Evolutionary conservation across 1,140 invertebrate species (phyloP).

Genomic region (Brachionus koreanus): DNA sequence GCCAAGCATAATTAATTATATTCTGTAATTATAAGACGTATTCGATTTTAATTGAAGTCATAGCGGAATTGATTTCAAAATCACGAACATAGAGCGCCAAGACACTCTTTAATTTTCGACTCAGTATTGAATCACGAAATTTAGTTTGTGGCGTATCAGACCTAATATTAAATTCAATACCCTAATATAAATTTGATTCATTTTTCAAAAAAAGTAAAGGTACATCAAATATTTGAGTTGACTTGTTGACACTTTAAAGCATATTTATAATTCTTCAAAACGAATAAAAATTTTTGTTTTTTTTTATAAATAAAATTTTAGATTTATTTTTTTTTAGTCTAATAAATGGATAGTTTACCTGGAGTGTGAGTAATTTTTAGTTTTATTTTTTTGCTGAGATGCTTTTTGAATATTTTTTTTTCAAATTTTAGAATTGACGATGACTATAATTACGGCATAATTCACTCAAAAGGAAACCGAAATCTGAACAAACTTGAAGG

Average conservation of each 20-base stretch:
- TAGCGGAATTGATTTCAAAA: not conserved
- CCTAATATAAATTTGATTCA: not conserved
- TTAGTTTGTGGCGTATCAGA: not conserved
- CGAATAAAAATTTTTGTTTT: not conserved
- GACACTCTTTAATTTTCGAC: not conserved
- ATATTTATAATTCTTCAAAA: not conserved
- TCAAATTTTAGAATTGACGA: not conserved
- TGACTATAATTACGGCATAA: not conserved
- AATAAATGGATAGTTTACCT: conserved; percentile 30
- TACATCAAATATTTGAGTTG: conserved; percentile 6
- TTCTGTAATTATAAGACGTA: not conserved
- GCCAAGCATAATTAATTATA: not conserved
- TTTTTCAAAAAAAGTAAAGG: not conserved
- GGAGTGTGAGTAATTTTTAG: conserved; percentile 14
- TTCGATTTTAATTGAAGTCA: not conserved
- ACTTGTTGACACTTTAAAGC: not conserved
- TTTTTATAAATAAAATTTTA: not conserved
- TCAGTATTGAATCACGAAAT: not conserved
- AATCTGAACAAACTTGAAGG: not conserved
- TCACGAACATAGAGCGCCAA: not conserved
- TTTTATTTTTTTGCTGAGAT: not conserved
- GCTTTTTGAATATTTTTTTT: not conserved
- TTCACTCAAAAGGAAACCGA: not conserved
- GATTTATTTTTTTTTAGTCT: not conserved
- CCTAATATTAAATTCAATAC: not conserved